Evolutionary conservation across 1,140 invertebrate genomes (phyloP), one percentile per base, ranked within the genome.

Genomic region (Cydia splendana): DNA sequence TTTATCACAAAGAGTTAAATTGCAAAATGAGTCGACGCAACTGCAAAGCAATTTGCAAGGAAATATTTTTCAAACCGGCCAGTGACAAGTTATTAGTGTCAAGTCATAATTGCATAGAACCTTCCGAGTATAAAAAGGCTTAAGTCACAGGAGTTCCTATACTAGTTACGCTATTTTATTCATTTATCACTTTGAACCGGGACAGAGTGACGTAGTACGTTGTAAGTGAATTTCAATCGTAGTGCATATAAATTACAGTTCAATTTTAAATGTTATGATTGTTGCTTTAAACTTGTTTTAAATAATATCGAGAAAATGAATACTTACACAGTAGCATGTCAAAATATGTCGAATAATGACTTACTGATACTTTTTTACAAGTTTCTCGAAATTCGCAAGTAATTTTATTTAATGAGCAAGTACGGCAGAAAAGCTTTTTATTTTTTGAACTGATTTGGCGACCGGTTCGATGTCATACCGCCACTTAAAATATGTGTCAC

Each of bases 21-120:
- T 62, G 10, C 10, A 62, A 24, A 62, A 20, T 20, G 20, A 24
- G 57, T 62, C 20, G 57, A 24, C 9, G 18, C 20, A 2, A 62
- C 57, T 62, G 57, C 57, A 62, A 62, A 62, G n/a, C n/a, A 24
- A 62, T 62, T 24, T 62, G 57, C 57, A 62, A 62, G 57, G 20
- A 62, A 62, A 62, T 62, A 62, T 62, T 62, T 62, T 62, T 62
- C 57, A 62, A 62, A 62, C 57, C 57, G 2, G 57, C 57, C 57
- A 62, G 57, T 62, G 57, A 62, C 57, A 62, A 62, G 57, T 62
- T 62, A 62, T 62, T 62, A 62, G 57, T 62, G 57, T 62, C 57
- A 62, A 62, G 57, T 62, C 57, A 62, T 62, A 62, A 62, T 62
- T 62, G 57, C 57, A 62, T 62, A 10, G 7, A 62, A 24, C 57